phyloP scores from a whole-genome alignment of 2,888 invertebrate species.

The Muschampia plurimacula region DNA sequence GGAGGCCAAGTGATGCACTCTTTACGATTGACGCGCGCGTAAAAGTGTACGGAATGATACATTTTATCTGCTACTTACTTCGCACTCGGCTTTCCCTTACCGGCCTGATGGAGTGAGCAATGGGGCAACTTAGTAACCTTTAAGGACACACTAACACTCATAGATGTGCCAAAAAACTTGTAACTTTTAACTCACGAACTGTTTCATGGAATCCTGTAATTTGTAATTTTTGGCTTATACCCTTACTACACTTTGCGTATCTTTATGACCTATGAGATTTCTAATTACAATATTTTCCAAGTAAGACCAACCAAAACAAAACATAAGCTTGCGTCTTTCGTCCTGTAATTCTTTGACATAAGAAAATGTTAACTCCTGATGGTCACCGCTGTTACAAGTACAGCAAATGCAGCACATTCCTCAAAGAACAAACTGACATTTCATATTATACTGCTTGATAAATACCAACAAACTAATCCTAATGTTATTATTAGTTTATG shows the following conservation, averaged over 20 bases:
- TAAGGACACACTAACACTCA: background rate
- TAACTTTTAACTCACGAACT: background rate
- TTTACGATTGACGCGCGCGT: constrained; percentile 81
- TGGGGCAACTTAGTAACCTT: constrained; percentile 25
- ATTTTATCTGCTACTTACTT: constrained; percentile 68
- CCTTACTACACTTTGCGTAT: too few species aligned
- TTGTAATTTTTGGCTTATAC: too few species aligned
- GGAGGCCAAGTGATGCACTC: constrained; percentile 75
- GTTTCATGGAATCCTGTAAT: background rate
- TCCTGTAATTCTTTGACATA: too few species aligned
- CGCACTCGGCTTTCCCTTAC: constrained; percentile 28
- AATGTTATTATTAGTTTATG: constrained; percentile 52
- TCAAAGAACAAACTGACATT: constrained; percentile 1
- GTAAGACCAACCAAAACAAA: too few species aligned
- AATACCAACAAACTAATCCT: constrained; percentile 39
- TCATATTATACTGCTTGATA: constrained; percentile 4
- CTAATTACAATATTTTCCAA: too few species aligned
- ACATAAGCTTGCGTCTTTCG: too few species aligned
- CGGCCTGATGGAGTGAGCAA: background rate
- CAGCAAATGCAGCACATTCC: too few species aligned
- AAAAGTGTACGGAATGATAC: constrained; percentile 73
- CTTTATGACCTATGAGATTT: too few species aligned
- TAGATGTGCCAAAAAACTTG: too few species aligned
- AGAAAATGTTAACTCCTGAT: too few species aligned
- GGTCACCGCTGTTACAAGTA: too few species aligned